These are phyloP conservation scores for Ascidia mentula DNA, from an alignment of 23 tunicate genomes.

Conservation along the genomic window DNA sequence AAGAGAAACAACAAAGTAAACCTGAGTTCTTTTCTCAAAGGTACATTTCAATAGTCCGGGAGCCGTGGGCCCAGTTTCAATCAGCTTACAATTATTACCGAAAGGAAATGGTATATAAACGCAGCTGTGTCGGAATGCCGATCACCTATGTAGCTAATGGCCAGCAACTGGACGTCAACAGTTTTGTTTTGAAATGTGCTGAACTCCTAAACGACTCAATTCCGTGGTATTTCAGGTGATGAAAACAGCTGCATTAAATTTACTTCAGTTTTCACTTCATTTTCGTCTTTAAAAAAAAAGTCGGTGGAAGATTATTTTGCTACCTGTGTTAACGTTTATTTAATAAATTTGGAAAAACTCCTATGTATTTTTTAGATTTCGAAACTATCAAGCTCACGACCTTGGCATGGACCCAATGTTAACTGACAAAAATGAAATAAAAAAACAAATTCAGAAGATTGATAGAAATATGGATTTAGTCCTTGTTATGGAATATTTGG, in stretches of 20 bases:
- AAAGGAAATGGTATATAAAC: neutral
- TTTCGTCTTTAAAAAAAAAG: too few relatives aligned
- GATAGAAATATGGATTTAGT: neutral
- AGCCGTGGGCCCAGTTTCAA: neutral
- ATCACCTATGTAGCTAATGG: neutral
- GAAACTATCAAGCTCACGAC: neutral
- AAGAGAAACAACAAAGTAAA: too few relatives aligned
- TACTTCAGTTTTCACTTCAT: too few relatives aligned
- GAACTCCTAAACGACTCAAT: neutral
- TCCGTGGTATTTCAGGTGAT: neutral
- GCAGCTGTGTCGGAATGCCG: neutral
- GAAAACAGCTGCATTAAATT: too few relatives aligned
- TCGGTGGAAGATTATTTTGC: too few relatives aligned
- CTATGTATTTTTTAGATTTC: too few relatives aligned
- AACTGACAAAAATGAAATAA: neutral
- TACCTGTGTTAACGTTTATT: too few relatives aligned
- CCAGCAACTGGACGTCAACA: neutral
- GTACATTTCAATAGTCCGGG: neutral
- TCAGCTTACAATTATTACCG: neutral
- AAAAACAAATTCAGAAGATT: neutral
- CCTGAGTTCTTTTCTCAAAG: too few relatives aligned
- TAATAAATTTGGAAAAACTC: too few relatives aligned
- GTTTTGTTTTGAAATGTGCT: neutral
- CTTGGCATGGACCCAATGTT: neutral
- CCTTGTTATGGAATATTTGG: neutral